Base-by-base conservation (phyloP, 1,140 invertebrate species). In the Hesperophylax magnus region DNA sequence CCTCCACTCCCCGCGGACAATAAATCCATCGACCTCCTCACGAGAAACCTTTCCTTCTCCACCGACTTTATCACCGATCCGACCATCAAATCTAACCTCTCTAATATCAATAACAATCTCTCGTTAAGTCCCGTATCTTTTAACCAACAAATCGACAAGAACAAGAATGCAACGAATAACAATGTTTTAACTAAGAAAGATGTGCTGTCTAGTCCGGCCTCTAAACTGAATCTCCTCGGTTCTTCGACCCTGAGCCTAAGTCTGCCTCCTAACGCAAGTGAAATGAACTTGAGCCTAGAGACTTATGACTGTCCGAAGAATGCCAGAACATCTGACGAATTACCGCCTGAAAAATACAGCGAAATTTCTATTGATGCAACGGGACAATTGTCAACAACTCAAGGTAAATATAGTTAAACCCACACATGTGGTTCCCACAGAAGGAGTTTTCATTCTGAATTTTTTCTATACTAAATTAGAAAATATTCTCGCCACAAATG, bases 231-330 rank as follows among this genome's bases (percentile, higher is more conserved):
- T 67, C 65, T 81, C 27, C 61, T 84, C 15, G 80, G 82, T 77
- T 80, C 80, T 17, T 80, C 80, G 15, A 81, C 74, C 17, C 58
- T 84, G 14, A 84, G 83, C 67, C 58, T 84, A 15, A 84, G 83
- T 78, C 78, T 84, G 20, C 83, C 83, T 17, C 83, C 80, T 22
- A 84, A 80, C 27, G n/a, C 74, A 11, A 31, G 63, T 5, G 78
- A 81, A 56, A 63, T 53, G 56, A 78, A 84, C 56, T 54, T 84
- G 9, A 81, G 76, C 18, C 63, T 71, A 14, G 88, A 91, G 31
- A 89, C 91, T 17, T 92, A 92, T 79, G 91, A 92, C 85, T 90
- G 92, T 22, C 91, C 91, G 0, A 89, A 86, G 3, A 91, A 90
- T 79, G 91, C 91, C 81, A 87, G 86, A 56, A 47, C 2, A 11